Percentiles rank a stretch among this genome's conserved stretches.
These are phyloP conservation scores for Callyntrura guangdongensis DNA, from an alignment of 2,888 invertebrate genomes.

Conservation along the genomic window DNA sequence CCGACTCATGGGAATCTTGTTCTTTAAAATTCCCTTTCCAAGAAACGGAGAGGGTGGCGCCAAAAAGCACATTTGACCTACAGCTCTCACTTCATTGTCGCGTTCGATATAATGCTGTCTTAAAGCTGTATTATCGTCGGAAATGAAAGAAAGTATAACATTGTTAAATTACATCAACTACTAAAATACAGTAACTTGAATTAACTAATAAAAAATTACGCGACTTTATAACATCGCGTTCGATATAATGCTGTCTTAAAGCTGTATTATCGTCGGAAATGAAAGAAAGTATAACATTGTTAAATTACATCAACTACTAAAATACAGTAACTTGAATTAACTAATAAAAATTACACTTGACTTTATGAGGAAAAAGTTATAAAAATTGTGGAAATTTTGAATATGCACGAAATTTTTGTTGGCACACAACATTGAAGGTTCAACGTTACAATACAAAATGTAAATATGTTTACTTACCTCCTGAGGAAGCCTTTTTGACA, in stretches of 20 bases:
- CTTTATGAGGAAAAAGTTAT: too few species aligned
- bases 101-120: constrained; percentile 58
- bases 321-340: too few species aligned
- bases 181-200: too few species aligned
- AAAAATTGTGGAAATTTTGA: too few species aligned
- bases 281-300: too few species aligned
- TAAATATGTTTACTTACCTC: constrained; percentile 31
- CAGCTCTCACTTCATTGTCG: constrained; percentile 68
- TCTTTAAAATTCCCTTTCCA: constrained; percentile 59
- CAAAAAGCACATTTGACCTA: constrained; percentile 72
- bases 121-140: neutral
- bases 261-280: neutral
- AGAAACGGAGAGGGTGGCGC: constrained; percentile 70
- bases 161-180: neutral
- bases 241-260: constrained; percentile 50
- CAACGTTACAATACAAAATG: too few species aligned
- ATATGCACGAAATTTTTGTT: too few species aligned
- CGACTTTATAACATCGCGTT: too few species aligned
- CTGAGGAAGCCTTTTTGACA: constrained; percentile 52
- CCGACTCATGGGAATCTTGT: constrained; percentile 52
- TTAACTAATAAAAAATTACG: too few species aligned
- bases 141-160: too few species aligned
- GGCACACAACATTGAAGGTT: too few species aligned
- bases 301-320: neutral
- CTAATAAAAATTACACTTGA: too few species aligned